phyloP scores from a whole-genome alignment of 2,797 vertebrate species.

The Acropternis orthonyx region DNA sequence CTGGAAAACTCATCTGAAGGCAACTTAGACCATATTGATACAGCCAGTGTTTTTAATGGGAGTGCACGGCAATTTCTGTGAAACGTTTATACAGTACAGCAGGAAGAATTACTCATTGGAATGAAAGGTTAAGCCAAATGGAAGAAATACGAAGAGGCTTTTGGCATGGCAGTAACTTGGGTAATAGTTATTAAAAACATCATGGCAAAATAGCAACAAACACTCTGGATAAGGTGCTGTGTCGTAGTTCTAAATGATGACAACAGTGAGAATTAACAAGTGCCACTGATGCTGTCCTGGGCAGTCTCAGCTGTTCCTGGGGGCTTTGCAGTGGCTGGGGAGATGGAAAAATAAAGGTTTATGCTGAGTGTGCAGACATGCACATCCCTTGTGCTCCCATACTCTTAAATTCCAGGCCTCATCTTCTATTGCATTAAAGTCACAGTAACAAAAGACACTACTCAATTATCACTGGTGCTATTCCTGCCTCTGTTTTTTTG shows the following conservation, averaged over 20 bases:
- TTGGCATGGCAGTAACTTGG: background rate
- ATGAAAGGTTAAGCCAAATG: background rate
- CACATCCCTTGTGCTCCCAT: background rate
- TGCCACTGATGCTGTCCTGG: background rate
- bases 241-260: background rate
- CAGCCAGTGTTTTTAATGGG: background rate
- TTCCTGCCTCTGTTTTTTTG: background rate
- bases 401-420: background rate
- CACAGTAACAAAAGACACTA: background rate
- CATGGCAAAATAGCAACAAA: background rate
- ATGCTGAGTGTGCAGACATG: background rate
- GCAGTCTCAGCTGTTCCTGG: background rate
- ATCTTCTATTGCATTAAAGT: background rate
- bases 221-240: background rate
- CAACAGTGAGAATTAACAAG: background rate
- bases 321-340: background rate
- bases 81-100: background rate
- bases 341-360: background rate
- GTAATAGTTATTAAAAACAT: background rate
- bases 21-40: background rate
- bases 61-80: slow-evolving; percentile 4
- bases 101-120: slow-evolving; percentile 30
- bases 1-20: background rate
- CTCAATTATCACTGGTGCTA: background rate
- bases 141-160: background rate